Base-by-base conservation (phyloP, 1,140 invertebrate genomes). In the Polypedilum pembai region DNA sequence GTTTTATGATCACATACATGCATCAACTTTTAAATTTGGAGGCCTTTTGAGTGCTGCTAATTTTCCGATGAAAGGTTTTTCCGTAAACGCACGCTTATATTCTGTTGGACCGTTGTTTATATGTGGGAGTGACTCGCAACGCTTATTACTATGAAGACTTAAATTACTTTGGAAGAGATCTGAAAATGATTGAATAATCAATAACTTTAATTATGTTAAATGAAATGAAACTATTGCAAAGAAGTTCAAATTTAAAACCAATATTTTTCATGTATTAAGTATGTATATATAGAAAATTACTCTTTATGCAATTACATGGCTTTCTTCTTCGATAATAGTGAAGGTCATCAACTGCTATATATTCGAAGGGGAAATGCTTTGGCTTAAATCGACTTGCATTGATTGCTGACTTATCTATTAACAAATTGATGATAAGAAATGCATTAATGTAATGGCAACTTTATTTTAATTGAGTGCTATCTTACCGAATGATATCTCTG, bases 241-340 rank as follows among this genome's bases (percentile, higher is more conserved):
- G 5, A 33, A 33, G 5, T 33, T 33, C 5, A 33, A 33, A 33
- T 33, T 33, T 33, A 33, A 33, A 33, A 33, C 24, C 5, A 33
- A 33, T 33, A 69, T 69, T 21, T 10, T 69, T n/a, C 45, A 21
- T 7, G 17, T 69, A n/a, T n/a, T n/a, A 18, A 21, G 17, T 20
- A 17, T 66, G n/a, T 66, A 18, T 20, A 69, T 7, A 20, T 20
- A 69, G 17, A 69, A 69, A n/a, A 69, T 18, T 18, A 69, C 65
- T 69, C 20, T 69, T 69, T 8, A 20, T 21, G 20, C 65, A 69
- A 69, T 69, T 69, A 69, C 65, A 69, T 69, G 65, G 65, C 20
- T 69, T 69, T 69, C 65, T 18, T 18, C 65, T 69, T 69, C 65
- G 65, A 69, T 69, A 69, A 10, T 69, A 69, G 18, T 69, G 65